These are phyloP conservation scores for Falco naumanni DNA, from an alignment of 2,797 vertebrate genomes.

Conservation along the genomic window DNA sequence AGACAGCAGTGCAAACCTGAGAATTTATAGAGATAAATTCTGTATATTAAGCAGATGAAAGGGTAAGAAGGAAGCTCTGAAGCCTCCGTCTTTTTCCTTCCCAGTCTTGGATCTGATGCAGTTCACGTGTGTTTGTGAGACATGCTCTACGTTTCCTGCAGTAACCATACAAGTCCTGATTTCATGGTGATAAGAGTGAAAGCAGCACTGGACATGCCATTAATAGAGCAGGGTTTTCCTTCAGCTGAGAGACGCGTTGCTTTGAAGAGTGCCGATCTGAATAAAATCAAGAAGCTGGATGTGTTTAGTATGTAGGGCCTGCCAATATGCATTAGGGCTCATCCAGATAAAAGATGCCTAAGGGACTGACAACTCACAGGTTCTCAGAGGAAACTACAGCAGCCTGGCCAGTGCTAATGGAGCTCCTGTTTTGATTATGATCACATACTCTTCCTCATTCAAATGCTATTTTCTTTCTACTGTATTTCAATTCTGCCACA, in stretches of 20 bases:
- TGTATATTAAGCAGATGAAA: not conserved
- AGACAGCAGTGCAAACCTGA: not conserved
- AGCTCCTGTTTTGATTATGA: not conserved
- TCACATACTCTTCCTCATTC: not conserved
- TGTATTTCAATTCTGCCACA: not conserved
- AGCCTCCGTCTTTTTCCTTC: not conserved
- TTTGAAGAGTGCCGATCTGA: constrained; percentile 61
- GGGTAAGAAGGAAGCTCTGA: not conserved
- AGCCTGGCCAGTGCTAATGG: not conserved
- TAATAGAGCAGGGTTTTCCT: constrained; percentile 43
- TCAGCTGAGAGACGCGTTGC: not conserved
- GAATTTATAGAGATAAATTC: not conserved
- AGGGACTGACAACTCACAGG: constrained; percentile 9
- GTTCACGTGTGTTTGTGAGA: not conserved
- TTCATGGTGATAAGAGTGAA: not conserved
- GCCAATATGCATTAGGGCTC: constrained; percentile 52
- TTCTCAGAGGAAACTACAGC: constrained; percentile 6
- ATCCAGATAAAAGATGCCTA: constrained; percentile 29
- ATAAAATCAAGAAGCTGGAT: constrained; percentile 42
- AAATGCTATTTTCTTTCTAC: not conserved
- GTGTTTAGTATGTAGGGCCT: constrained; percentile 49
- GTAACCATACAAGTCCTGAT: not conserved
- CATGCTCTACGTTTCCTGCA: not conserved
- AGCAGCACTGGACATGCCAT: not conserved
- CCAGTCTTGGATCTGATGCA: not conserved